Percentiles rank a stretch among this genome's conserved stretches.
Evolutionary conservation across 2,797 vertebrate genomes (phyloP).

Genomic region (Erpetoichthys calabaricus): DNA sequence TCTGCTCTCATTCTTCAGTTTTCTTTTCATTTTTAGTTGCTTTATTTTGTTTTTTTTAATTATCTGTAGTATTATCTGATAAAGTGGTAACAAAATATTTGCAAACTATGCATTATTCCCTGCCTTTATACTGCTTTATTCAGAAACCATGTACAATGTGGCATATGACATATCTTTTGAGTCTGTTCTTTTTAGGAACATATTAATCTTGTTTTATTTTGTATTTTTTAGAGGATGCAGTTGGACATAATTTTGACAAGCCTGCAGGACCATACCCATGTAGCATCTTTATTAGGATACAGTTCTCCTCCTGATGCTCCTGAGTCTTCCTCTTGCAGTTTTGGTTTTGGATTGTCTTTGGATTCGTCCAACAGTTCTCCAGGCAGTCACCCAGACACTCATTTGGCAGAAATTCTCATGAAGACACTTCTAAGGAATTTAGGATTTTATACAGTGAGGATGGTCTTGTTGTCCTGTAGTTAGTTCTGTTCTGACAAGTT

Average conservation of each 20-base stretch:
- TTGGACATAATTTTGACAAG: constrained; percentile 69
- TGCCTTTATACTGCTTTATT: no score
- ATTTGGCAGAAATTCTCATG: constrained; percentile 67
- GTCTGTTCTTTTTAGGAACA: no score
- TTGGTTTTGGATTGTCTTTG: constrained; percentile 46
- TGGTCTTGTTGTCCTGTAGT: not conserved
- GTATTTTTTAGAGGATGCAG: constrained; percentile 71
- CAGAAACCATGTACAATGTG: no score
- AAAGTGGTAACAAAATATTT: no score
- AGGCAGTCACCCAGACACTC: constrained; percentile 58
- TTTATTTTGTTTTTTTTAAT: no score
- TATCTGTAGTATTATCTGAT: no score
- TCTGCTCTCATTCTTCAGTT: no score
- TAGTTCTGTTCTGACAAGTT: not conserved
- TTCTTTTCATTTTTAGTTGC: no score
- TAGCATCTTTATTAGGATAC: constrained; percentile 63
- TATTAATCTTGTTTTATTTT: constrained; percentile 13
- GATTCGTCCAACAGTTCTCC: constrained; percentile 46
- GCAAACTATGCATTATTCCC: no score
- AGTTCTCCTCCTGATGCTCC: constrained; percentile 54
- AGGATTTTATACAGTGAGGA: constrained; percentile 64
- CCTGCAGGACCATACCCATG: constrained; percentile 65
- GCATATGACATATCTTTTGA: no score
- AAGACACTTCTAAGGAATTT: constrained; percentile 66
- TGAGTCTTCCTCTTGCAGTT: constrained; percentile 47